Evolutionary conservation across 2,888 invertebrate genomes (phyloP), one percentile per base, ranked within the genome.

Genomic region (Cryptus armator): DNA sequence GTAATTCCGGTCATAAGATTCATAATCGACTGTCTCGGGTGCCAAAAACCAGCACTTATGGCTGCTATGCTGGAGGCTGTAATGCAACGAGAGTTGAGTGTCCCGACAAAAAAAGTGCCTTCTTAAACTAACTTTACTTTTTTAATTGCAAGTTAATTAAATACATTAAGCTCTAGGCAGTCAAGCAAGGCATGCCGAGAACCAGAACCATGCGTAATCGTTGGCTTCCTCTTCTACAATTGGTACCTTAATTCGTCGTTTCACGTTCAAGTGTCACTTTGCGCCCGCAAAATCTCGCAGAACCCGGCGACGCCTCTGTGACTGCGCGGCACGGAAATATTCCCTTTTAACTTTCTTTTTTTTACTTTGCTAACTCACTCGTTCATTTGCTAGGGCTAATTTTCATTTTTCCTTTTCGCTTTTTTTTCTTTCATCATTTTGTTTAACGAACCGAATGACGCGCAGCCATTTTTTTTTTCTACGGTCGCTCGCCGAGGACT

Each of bases 81-180:
- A 67, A 67, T 56, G 24, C 53, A 2, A 53, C 19, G 19, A 24
- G 24, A 19, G 56, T 12, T 4, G 24, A 56, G 53, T 44, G n/a
- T 43, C 16, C 24, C 24, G 44, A 77, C 76, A 12, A 24, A 44
- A 70, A 70, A 62, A 43, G 19, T 32, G 44, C 66, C n/a, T 66
- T 14, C 32, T 72, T 44, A 43, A 79, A 24, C 24, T 24, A 71
- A 78, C 24, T 68, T 59, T 66, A 16, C 53, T 12, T 80, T 56
- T 80, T 72, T 80, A 72, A 80, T 72, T 72, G 14, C 72, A 56
- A 14, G 32, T 53, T 56, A 56, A 56, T 56, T 56, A 56, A 56
- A 56, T 56, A 16, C 56, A 56, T 56, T 10, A 56, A 9, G 56
- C 37, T 72, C 66, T 56, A 44, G 66, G 56, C 32, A 32, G 64